These are phyloP conservation scores for Equus przewalskii DNA, from an alignment of 2,113 vertebrate species.

Conservation along the genomic window DNA sequence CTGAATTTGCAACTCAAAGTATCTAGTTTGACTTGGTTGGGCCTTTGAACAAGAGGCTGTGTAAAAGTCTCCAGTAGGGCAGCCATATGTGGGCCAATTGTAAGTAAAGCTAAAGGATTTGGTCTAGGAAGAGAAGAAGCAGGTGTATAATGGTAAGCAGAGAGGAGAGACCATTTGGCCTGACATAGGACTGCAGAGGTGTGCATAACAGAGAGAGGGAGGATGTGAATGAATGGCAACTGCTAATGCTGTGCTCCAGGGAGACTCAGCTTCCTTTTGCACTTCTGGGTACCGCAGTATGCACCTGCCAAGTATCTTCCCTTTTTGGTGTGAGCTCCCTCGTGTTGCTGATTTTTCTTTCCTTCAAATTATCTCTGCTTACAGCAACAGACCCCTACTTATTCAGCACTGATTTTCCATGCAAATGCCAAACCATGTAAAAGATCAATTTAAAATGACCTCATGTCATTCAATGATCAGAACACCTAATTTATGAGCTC, in stretches of 20 bases:
- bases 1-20: neutral
- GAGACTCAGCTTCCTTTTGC: neutral
- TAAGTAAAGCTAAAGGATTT: neutral
- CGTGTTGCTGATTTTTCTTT: neutral
- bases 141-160: neutral
- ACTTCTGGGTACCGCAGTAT: neutral
- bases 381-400: neutral
- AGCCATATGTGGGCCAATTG: neutral
- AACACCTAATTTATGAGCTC: neutral
- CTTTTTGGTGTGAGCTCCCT: neutral
- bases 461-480: neutral
- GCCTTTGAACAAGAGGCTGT: neutral
- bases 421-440: neutral
- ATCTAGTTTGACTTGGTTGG: neutral
- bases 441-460: constrained; percentile 34
- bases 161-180: neutral
- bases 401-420: neutral
- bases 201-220: too few relatives aligned
- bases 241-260: neutral
- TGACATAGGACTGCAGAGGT: neutral
- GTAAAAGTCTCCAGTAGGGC: neutral
- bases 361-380: neutral
- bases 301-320: neutral
- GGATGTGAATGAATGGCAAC: neutral
- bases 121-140: neutral